Conservation (phyloP, 1,140 invertebrate genomes). For the Triops cancriformis region DNA sequence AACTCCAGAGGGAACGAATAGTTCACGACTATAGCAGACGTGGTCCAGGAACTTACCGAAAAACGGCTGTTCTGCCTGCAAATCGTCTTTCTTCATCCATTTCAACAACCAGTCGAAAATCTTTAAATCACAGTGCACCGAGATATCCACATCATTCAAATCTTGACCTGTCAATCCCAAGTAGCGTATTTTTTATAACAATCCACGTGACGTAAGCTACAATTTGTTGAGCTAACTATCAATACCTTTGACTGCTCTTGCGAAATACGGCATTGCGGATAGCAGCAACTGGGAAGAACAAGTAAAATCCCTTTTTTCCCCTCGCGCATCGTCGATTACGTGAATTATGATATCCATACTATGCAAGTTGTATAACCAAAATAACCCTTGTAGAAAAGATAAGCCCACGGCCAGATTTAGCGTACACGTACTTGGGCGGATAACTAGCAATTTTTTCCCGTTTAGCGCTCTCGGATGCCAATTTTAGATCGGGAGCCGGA, state of each 20-base stretch:
- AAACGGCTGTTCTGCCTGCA: conserved; percentile 23
- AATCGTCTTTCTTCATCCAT: conserved; percentile 56
- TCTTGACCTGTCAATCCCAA: conserved; percentile 50
- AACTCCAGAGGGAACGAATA: no score
- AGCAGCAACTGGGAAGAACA: conserved; percentile 76
- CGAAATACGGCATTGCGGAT: conserved; percentile 89
- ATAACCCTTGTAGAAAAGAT: not conserved
- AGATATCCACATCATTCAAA: conserved; percentile 91
- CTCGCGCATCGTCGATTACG: conserved; percentile 77
- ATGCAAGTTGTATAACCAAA: not conserved
- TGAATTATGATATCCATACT: conserved; percentile 66
- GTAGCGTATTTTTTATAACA: conserved; percentile 31
- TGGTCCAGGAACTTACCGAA: not conserved
- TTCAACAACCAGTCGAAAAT: conserved; percentile 95
- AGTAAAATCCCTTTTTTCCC: conserved; percentile 73
- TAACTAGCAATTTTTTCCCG: not conserved
- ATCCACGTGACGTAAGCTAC: conserved; percentile 25
- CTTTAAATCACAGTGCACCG: conserved; percentile 86
- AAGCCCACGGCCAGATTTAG: not conserved
- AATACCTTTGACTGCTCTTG: conserved; percentile 64
- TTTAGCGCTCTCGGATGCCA: not conserved
- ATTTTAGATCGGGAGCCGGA: not conserved
- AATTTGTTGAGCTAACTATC: conserved; percentile 38
- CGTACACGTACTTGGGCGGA: not conserved
- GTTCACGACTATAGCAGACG: conserved; percentile 28